Evolutionary conservation across 2,113 vertebrate species (phyloP).

Genomic region (Stictonetta naevosa): DNA sequence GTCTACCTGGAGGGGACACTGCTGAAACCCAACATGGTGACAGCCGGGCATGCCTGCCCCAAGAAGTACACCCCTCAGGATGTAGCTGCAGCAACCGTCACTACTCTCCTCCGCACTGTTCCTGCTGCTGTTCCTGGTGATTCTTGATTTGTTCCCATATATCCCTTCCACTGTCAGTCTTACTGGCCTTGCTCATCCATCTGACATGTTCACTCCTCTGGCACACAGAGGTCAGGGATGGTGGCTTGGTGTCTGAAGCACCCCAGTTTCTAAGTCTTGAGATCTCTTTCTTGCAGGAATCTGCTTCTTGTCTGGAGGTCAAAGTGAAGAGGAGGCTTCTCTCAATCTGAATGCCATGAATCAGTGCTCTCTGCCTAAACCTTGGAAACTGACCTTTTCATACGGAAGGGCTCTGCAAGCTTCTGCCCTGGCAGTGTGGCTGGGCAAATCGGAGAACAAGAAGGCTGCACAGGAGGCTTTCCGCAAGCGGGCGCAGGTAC

Average conservation of each 20-base stretch:
- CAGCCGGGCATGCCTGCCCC: constrained; percentile 87
- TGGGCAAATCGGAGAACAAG: constrained; percentile 88
- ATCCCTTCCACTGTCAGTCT: background rate
- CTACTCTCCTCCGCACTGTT: constrained; percentile 90
- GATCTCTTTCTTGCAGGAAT: constrained; percentile 81
- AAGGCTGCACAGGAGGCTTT: constrained; percentile 89
- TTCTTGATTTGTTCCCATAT: background rate
- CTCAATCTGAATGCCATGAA: constrained; percentile 95
- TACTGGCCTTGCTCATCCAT: background rate
- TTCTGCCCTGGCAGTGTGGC: constrained; percentile 91
- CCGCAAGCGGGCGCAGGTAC: constrained; percentile 88
- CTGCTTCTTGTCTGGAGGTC: constrained; percentile 96
- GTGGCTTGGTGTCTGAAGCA: background rate
- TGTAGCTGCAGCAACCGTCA: constrained; percentile 91
- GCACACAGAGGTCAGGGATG: background rate
- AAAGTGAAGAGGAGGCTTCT: constrained; percentile 97
- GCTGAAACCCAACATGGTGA: constrained; percentile 98
- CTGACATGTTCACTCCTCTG: background rate
- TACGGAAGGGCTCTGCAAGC: constrained; percentile 95
- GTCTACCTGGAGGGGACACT: constrained; percentile 96
- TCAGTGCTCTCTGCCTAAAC: constrained; percentile 85
- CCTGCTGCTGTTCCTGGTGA: constrained; percentile 93
- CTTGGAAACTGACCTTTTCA: constrained; percentile 96
- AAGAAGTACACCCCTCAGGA: constrained; percentile 93
- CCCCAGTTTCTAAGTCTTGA: background rate